Percentiles rank a stretch among this genome's conserved stretches.
These are phyloP conservation scores for Eciton burchellii DNA, from an alignment of 1,140 invertebrate species.

Conservation along the genomic window DNA sequence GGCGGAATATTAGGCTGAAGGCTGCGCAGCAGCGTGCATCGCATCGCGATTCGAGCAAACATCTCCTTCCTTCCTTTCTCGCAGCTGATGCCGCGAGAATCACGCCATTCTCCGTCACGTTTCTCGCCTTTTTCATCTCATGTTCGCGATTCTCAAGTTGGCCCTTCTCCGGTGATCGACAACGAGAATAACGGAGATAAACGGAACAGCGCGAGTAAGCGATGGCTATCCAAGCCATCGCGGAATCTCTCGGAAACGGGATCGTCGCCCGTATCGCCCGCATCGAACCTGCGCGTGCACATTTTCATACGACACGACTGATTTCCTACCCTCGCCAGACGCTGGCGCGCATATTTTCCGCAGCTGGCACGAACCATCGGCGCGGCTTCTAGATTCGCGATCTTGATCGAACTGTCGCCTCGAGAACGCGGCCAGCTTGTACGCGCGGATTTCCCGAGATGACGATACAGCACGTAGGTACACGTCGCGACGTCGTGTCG, in stretches of 20 bases:
- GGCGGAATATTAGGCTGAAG: too few species aligned
- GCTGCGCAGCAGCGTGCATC: too few species aligned
- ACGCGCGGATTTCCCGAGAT: constrained; percentile 65
- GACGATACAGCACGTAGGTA: constrained; percentile 71
- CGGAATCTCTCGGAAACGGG: too few species aligned
- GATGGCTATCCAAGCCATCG: too few species aligned
- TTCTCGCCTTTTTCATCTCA: too few species aligned
- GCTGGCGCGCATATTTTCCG: constrained; percentile 33
- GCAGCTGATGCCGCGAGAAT: too few species aligned
- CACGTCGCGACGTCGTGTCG: constrained; percentile 71
- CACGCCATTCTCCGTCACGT: too few species aligned
- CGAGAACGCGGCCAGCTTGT: constrained; percentile 36
- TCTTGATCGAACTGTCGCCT: constrained; percentile 63
- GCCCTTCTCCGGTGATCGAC: too few species aligned
- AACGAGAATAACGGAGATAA: background rate
- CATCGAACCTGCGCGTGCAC: background rate
- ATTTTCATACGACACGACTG: constrained; percentile 25
- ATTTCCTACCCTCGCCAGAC: constrained; percentile 22
- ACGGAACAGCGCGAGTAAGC: background rate
- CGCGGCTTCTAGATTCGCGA: constrained; percentile 54
- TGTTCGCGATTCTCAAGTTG: too few species aligned
- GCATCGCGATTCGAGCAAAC: too few species aligned
- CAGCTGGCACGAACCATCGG: constrained; percentile 40
- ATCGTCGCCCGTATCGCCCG: too few species aligned
- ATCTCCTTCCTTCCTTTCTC: too few species aligned